phyloP scores from a whole-genome alignment of 2,797 vertebrate species.

The Microcaecilia unicolor region DNA sequence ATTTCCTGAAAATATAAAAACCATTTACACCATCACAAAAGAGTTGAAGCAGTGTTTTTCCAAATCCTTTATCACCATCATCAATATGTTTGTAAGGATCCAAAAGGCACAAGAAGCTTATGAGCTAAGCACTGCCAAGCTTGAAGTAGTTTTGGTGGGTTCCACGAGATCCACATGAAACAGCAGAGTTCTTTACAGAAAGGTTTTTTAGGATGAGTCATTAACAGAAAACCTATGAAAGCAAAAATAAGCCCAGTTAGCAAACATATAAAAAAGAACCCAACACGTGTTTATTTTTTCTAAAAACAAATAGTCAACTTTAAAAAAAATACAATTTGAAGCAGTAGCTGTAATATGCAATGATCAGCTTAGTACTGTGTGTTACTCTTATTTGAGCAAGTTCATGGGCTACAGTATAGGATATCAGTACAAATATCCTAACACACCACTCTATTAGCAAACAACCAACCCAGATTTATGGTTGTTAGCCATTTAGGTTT shows the following conservation, averaged over 20 bases:
- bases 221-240: slow-evolving; percentile 52
- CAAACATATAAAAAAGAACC: too few species aligned
- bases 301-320: too few species aligned
- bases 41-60: slow-evolving; percentile 47
- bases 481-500: too few species aligned
- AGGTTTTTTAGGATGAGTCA: slow-evolving; percentile 56
- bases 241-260: slow-evolving; percentile 3
- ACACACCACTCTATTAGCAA: too few species aligned
- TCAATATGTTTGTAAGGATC: slow-evolving; percentile 50
- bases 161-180: slow-evolving; percentile 45
- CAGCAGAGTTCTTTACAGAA: slow-evolving; percentile 32
- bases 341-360: too few species aligned
- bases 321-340: too few species aligned
- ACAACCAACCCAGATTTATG: too few species aligned
- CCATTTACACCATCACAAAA: slow-evolving; percentile 65
- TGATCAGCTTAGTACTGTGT: too few species aligned
- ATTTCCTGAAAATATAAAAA: slow-evolving; percentile 68
- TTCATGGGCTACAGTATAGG: too few species aligned
- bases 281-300: too few species aligned
- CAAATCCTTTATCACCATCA: slow-evolving; percentile 44
- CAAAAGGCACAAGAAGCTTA: slow-evolving; percentile 68
- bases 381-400: too few species aligned
- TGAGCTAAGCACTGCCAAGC: slow-evolving; percentile 56
- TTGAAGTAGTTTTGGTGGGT: slow-evolving; percentile 58
- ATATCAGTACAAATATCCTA: too few species aligned